Evolutionary conservation across 2,888 invertebrate genomes (phyloP), one percentile per base, ranked within the genome.

Genomic region (Lydus trimaculatus): DNA sequence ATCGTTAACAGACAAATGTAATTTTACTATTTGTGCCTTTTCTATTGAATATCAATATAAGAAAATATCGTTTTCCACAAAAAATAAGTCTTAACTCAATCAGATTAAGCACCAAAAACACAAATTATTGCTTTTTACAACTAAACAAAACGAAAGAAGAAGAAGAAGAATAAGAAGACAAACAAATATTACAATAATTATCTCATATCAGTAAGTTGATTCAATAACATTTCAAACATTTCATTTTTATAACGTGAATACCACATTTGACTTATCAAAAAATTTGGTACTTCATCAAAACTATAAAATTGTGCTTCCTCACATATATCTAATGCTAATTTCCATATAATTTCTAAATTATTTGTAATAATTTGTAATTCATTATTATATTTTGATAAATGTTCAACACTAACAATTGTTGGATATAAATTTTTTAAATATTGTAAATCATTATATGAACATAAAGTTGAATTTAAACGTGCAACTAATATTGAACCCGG

Each of bases 321-420:
- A 79, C 91, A 91, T 28, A 91, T 83, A 15, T 87, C 81, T n/a
- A 90, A 82, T 7, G 90, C 90, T 43, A 88, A 87, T n/a, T 88
- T 87, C 92, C 92, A 92, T 73, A 92, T 89, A 0, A 90, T 89
- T 73, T 89, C 88, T 81, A 83, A 81, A 82, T 87, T 87, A 85
- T 83, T 11, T 72, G 76, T 64, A 36, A 75, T 66, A 15, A 43
- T 70, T 60, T 75, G 70, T 25, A 74, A 64, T 43, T 69, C 66
- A 9, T 70, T 71, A 63, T 80, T 74, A 64, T 82, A 81, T 20
- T 73, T 66, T 33, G 74, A 72, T 23, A 82, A 66, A 31, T 74
- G 76, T 43, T 77, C 76, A 25, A 76, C 74, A 60, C 73, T 79
- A 20, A 80, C 76, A 15, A 82, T 73, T 1, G 73, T 69, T 9